These are phyloP conservation scores for Lepidotrigona ventralis DNA, from an alignment of 1,140 invertebrate genomes.

Conservation along the genomic window DNA sequence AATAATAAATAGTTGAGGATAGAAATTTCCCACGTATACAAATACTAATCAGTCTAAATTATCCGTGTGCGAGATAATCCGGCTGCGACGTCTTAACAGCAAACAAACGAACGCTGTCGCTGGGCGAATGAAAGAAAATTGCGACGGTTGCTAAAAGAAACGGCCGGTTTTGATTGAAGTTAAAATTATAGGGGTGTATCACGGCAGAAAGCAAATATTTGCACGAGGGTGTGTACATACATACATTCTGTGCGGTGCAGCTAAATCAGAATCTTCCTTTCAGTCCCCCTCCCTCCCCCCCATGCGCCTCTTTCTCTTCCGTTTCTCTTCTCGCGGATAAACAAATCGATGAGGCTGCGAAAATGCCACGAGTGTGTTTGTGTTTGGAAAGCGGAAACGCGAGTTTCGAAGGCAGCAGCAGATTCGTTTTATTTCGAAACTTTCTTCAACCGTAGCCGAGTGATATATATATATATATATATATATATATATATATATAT, in stretches of 20 bases:
- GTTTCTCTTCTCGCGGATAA: constrained; percentile 26
- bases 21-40: no score
- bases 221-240: neutral
- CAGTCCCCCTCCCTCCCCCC: neutral
- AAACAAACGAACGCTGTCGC: no score
- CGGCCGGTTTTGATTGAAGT: neutral
- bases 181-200: neutral
- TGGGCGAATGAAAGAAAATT: neutral
- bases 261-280: constrained; percentile 8
- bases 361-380: constrained; percentile 2
- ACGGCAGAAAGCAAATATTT: neutral
- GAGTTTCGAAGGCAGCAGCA: neutral
- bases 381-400: neutral
- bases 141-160: neutral
- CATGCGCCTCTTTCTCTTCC: neutral
- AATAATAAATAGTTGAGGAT: no score
- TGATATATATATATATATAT: no score
- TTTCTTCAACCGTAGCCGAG: neutral
- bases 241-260: neutral
- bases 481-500: no score
- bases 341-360: constrained; percentile 41
- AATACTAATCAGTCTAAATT: no score
- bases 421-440: neutral
- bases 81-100: no score
- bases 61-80: no score